A percentile compares a stretch with the other conserved stretches of the same genome.
phyloP scores from a whole-genome alignment of 2,888 invertebrate genomes.

The Aspidapion aeneum region DNA sequence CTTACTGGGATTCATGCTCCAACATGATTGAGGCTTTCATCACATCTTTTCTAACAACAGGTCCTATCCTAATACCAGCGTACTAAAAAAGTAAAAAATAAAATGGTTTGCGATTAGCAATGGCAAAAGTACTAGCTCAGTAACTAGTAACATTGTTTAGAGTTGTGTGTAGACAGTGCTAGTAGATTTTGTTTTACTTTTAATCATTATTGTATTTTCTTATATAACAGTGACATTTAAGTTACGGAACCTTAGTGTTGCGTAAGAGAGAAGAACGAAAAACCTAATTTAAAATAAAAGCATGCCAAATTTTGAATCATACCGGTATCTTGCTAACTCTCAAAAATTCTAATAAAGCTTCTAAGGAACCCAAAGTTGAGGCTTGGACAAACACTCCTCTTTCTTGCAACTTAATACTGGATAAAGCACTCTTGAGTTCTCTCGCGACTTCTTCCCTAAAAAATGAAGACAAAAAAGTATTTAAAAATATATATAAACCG shows the following conservation, averaged over 20 bases:
- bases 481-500: not conserved
- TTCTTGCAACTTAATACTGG: constrained; percentile 86
- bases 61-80: constrained; percentile 97
- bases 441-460: constrained; percentile 79
- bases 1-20: constrained; percentile 94
- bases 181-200: too few species aligned
- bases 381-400: constrained; percentile 99
- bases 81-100: constrained; percentile 61
- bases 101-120: too few species aligned
- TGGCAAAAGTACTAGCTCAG: too few species aligned
- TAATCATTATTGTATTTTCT: too few species aligned
- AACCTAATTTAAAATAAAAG: too few species aligned
- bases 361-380: constrained; percentile 97
- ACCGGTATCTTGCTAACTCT: constrained; percentile 91
- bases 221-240: too few species aligned
- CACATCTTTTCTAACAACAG: constrained; percentile 98
- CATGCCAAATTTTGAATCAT: too few species aligned
- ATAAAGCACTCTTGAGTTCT: constrained; percentile 85
- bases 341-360: constrained; percentile 93
- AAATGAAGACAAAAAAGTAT: constrained; percentile 9
- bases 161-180: too few species aligned
- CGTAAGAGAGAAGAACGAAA: too few species aligned
- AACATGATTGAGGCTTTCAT: constrained; percentile 99
- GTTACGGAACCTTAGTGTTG: too few species aligned
- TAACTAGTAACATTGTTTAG: too few species aligned